These are phyloP conservation scores for Xylota segnis DNA, from an alignment of 2,888 invertebrate genomes.

Conservation along the genomic window DNA sequence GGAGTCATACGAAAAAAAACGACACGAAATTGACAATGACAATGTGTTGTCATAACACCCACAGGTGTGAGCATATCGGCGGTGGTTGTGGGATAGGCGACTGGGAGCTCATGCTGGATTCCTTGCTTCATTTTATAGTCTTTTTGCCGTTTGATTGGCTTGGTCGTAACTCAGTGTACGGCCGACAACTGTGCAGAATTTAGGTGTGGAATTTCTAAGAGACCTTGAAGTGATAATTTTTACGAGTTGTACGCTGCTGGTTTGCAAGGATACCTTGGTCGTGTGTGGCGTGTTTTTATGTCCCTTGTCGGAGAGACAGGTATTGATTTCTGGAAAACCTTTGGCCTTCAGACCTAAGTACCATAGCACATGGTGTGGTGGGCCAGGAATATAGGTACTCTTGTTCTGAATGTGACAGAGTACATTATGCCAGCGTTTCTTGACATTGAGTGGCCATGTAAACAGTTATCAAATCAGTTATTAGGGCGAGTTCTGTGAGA, in stretches of 20 bases:
- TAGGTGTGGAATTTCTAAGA: conserved; percentile 38
- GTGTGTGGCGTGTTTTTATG: background rate
- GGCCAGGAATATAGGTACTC: no score
- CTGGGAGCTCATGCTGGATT: conserved; percentile 21
- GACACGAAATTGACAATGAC: conserved; percentile 63
- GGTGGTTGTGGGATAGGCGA: conserved; percentile 55
- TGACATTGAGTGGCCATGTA: no score
- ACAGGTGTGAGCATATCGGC: conserved; percentile 56
- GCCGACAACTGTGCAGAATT: background rate
- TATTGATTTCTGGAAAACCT: no score
- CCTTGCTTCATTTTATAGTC: conserved; percentile 5
- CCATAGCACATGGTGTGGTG: no score
- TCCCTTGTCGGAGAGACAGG: background rate
- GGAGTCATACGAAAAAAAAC: conserved; percentile 4
- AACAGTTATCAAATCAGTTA: no score
- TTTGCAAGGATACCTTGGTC: background rate
- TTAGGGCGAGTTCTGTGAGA: no score
- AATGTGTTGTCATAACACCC: conserved; percentile 70
- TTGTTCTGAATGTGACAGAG: no score
- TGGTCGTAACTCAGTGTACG: conserved; percentile 7
- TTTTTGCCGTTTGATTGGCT: conserved; percentile 12
- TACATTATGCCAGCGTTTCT: no score
- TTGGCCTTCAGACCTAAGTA: no score
- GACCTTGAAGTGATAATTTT: conserved; percentile 31
- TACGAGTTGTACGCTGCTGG: background rate